Conservation (phyloP, 2,797 vertebrate genomes). For the Mionectes olivaceus region DNA sequence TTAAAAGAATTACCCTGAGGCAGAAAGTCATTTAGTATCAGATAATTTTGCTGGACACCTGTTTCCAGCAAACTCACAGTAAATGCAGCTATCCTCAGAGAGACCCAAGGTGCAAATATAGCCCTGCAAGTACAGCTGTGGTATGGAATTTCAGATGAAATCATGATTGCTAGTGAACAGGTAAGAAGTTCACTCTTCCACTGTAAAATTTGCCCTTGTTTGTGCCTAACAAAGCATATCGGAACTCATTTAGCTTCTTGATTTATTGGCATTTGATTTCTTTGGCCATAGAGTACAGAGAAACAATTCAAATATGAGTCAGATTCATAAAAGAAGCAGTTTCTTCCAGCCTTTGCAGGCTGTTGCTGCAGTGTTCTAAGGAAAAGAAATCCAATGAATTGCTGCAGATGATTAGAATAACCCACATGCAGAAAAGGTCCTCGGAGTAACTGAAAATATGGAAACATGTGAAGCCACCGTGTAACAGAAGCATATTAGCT, state of each 20-base stretch:
- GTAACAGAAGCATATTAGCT: not conserved
- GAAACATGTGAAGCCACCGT: not conserved
- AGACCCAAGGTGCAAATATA: not conserved
- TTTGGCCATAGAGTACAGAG: not conserved
- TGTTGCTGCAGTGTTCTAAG: not conserved
- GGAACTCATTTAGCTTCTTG: not conserved
- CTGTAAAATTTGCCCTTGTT: not conserved
- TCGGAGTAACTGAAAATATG: not conserved
- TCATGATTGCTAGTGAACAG: not conserved
- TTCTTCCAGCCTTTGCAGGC: conserved; percentile 5
- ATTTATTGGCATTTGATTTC: not conserved
- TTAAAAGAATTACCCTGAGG: not conserved
- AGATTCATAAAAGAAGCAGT: conserved; percentile 4
- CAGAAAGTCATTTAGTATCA: not conserved
- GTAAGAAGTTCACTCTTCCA: not conserved
- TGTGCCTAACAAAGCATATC: not conserved
- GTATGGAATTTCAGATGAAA: not conserved
- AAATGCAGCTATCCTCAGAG: not conserved
- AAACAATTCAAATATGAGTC: conserved; percentile 8
- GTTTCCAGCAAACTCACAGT: not conserved
- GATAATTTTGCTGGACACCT: not conserved
- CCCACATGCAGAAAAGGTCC: not conserved
- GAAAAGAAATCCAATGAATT: not conserved
- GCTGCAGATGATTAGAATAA: not conserved
- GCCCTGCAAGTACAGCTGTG: not conserved